Evolutionary conservation across 2,797 vertebrate genomes (phyloP).

Genomic region (Euphonia xanthogaster): DNA sequence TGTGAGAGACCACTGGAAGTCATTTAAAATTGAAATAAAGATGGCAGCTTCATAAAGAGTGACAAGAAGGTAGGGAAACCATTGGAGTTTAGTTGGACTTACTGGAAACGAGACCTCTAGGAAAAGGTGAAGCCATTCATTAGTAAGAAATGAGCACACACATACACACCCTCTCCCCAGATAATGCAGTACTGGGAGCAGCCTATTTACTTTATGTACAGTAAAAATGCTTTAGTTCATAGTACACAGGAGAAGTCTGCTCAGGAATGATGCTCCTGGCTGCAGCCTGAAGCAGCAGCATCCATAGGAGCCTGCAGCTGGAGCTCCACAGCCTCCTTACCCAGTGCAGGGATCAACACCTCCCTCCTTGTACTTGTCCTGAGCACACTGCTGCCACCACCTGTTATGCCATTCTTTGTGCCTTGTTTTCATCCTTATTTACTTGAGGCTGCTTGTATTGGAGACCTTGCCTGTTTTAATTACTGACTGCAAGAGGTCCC

Average conservation of each 20-base stretch:
- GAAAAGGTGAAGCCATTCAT: fast-evolving
- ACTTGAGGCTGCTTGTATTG: background rate
- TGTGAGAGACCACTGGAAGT: background rate
- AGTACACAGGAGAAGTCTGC: background rate
- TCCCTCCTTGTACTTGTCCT: background rate
- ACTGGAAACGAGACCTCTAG: fast-evolving
- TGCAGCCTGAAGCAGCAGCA: background rate
- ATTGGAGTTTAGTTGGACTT: background rate
- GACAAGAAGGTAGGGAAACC: background rate
- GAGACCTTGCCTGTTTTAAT: background rate
- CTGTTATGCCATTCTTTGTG: background rate
- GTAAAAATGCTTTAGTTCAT: background rate
- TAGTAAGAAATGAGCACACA: background rate
- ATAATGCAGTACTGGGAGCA: background rate
- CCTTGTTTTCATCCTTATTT: background rate
- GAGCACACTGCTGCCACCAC: background rate
- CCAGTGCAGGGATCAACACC: background rate
- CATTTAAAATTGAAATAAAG: background rate
- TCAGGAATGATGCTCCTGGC: background rate
- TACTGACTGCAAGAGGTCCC: background rate
- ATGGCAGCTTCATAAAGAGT: background rate
- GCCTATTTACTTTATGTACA: background rate
- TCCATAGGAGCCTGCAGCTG: background rate
- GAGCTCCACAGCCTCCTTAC: background rate
- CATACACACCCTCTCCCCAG: too few relatives aligned